phyloP scores from a whole-genome alignment of 1,140 invertebrate species.

The Drosophila tsacasi region DNA sequence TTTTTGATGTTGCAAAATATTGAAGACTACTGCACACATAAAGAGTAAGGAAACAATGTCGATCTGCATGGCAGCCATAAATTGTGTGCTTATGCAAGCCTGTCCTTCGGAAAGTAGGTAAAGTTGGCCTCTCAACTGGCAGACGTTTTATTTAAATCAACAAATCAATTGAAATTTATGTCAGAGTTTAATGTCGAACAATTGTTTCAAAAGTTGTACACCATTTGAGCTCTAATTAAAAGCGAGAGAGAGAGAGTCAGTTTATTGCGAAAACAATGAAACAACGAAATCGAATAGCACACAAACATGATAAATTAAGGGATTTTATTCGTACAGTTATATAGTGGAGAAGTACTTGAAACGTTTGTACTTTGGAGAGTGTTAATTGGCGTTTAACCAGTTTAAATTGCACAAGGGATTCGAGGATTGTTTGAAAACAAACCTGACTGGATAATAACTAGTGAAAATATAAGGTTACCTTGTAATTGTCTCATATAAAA shows the following conservation, averaged over 20 bases:
- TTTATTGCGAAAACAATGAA: conserved; percentile 2
- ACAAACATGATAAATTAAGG: conserved; percentile 15
- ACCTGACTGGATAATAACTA: not conserved
- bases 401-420: not conserved
- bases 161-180: conserved; percentile 40
- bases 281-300: not conserved
- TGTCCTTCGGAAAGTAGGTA: conserved; percentile 15
- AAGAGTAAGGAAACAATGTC: conserved; percentile 37
- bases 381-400: not conserved
- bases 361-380: not conserved
- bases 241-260: not conserved
- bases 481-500: not conserved
- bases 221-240: conserved; percentile 15
- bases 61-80: conserved; percentile 33
- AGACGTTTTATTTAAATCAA: conserved; percentile 26
- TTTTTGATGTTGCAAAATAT: conserved; percentile 66
- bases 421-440: not conserved
- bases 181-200: conserved; percentile 19
- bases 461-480: not conserved
- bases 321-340: not conserved
- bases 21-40: conserved; percentile 29
- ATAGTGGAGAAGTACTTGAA: not conserved
- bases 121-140: conserved; percentile 7
- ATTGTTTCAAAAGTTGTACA: conserved; percentile 9
- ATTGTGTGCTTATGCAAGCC: conserved; percentile 28